These are phyloP conservation scores for Tyrannus savana DNA, from an alignment of 2,113 vertebrate genomes.

Conservation along the genomic window DNA sequence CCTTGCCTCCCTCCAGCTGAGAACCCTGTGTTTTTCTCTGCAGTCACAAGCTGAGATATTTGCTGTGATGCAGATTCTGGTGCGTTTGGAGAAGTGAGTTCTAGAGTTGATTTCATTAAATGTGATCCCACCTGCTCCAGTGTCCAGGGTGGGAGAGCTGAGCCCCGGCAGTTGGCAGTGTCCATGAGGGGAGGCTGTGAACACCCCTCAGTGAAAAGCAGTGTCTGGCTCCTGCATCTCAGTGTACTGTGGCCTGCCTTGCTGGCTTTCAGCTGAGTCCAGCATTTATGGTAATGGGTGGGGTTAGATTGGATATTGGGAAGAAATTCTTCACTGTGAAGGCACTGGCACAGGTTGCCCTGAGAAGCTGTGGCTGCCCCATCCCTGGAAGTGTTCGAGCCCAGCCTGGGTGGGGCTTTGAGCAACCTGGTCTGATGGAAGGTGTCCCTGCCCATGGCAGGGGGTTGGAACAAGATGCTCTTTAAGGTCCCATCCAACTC, in stretches of 20 bases:
- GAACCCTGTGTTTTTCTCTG: neutral
- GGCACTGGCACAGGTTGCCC: neutral
- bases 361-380: neutral
- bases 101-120: neutral
- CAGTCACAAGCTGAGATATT: neutral
- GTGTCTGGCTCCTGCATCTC: neutral
- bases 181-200: rapidly evolving
- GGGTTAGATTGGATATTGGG: neutral
- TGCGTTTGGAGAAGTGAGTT: neutral
- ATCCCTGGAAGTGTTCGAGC: neutral
- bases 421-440: neutral
- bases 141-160: neutral
- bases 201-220: neutral
- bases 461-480: neutral
- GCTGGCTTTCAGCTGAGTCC: neutral
- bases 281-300: neutral
- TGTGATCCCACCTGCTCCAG: neutral
- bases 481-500: neutral
- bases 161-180: no score
- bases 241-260: rapidly evolving
- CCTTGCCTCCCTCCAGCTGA: neutral
- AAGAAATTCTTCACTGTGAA: neutral
- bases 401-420: neutral
- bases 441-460: neutral
- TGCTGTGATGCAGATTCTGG: neutral